Evolutionary conservation across 2,888 invertebrate species (phyloP), one percentile per base, ranked within the genome.

Genomic region (Andrena bucephala): DNA sequence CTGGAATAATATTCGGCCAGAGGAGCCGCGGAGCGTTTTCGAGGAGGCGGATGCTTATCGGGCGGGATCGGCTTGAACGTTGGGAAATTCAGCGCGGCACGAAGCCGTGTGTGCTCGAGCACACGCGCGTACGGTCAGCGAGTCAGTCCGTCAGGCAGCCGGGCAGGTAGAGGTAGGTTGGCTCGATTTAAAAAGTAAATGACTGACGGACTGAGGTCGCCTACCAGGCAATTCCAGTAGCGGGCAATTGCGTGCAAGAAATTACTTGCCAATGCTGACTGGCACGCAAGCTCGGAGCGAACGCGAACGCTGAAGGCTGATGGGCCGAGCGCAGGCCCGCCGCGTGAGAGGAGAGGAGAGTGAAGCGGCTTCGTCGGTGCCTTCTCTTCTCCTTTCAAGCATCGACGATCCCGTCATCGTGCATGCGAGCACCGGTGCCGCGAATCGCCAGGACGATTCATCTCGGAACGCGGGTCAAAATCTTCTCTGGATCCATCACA

Each of bases 221-320:
- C 91, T 92, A 91, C 90, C 91, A 91, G 91, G 91, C 90, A 92
- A 92, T 93, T 93, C 93, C 93, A 92, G 93, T 93, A 93, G 93
- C 93, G 91, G 90, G 90, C 91, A 92, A 93, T 93, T 91, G 93
- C 93, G 93, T 93, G 93, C 93, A 91, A 93, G 91, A 93, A 93
- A 93, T 93, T 93, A 91, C 93, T 89, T 89, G 91, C 86, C 91
- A 91, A 92, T 90, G 88, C 88, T 89, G 90, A 90, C 87, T 89
- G 87, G 89, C 92, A 92, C 92, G 92, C 92, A 90, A 92, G 86
- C 92, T 90, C 88, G 86, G 82, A 89, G 90, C 88, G 86, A 87
- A 88, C 76, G 84, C 79, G 83, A 85, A 81, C 83, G 84, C 74
- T 68, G 85, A 89, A 87, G 88, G 89, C 85, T 85, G 89, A 76